Evolutionary conservation across 30 jellyfish, hydroid and myxozoan species (phyloP), one percentile per base, ranked within the genome.

Genomic region (Calvadosia cruxmelitensis): DNA sequence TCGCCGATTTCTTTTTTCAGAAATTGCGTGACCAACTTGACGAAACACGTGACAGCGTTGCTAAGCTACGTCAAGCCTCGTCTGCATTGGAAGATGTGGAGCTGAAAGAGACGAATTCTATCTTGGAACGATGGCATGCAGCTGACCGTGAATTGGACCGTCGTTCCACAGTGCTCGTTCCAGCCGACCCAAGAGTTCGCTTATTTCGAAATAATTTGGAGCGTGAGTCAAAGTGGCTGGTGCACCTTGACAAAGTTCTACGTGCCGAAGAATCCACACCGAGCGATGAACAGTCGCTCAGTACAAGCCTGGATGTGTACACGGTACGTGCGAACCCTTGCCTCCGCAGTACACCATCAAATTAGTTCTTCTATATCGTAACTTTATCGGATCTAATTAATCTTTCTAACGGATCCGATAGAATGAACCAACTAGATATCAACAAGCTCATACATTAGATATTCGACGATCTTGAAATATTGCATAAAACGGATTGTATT

Each of bases 101-200:
- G 30, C 71, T 79, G 77, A 71, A 79, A 25, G 95, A 83, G 36
- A 83, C 95, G 5, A 64, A 35, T 48, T 32, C 84, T 0, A 72
- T 83, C 50, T 50, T 83, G 75, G 49, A 53, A 49, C 76, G 91
- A 31, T 83, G 95, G 95, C 82, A 69, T 15, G 64, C 52, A 25
- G 95, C 90, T 34, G 64, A 68, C 50, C 65, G 57, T 24, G 89
- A 83, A 71, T 52, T 83, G 0, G 34, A 69, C 36, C 27, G 91
- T 10, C 84, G 95, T 20, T n/a, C 64, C 3, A 52, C 30, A 13
- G 29, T n/a, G 15, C 66, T 83, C 35, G 63, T 72, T 66, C 63
- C 78, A 25, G 51, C 68, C 29, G 3, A 66, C 30, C 77, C 82
- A 13, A 70, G 72, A 32, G 26, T 83, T 50, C 52, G 33, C 2